Percentiles rank a stretch among this genome's conserved stretches.
These are phyloP conservation scores for Drosophila eohydei DNA, from an alignment of 2,888 invertebrate species.

Conservation along the genomic window DNA sequence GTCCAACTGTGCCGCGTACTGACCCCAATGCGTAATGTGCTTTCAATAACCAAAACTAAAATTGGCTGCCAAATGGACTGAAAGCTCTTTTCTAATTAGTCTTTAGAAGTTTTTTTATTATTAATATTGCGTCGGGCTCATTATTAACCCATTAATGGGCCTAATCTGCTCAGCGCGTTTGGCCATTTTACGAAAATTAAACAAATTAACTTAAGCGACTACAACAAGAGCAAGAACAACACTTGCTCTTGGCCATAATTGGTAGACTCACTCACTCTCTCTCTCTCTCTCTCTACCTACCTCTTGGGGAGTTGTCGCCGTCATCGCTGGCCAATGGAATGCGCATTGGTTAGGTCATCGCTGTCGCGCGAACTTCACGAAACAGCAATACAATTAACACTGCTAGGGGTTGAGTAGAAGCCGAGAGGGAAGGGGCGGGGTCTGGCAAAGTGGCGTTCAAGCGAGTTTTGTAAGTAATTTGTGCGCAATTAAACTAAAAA, in stretches of 20 bases:
- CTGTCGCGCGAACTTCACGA: slow-evolving; percentile 29
- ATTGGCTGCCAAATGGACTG: slow-evolving; percentile 27
- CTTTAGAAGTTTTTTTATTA: slow-evolving; percentile 29
- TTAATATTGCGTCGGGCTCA: slow-evolving; percentile 29
- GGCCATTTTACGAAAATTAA: slow-evolving; percentile 39
- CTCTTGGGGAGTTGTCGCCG: slow-evolving; percentile 8
- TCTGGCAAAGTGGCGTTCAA: slow-evolving; percentile 8
- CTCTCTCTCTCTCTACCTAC: neutral
- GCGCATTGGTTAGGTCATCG: slow-evolving; percentile 57
- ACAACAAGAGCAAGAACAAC: slow-evolving; percentile 24
- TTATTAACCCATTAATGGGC: slow-evolving; percentile 74
- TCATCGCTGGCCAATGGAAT: slow-evolving; percentile 42
- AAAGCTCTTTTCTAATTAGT: slow-evolving; percentile 41
- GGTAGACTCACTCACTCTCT: slow-evolving; percentile 10
- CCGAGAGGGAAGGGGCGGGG: neutral
- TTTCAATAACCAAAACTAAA: slow-evolving; percentile 38
- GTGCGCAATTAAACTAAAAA: slow-evolving; percentile 54
- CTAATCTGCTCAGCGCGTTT: slow-evolving; percentile 38
- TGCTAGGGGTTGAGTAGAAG: neutral
- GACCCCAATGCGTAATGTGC: slow-evolving; percentile 42
- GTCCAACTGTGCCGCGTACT: slow-evolving; percentile 42
- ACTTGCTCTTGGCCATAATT: slow-evolving; percentile 48
- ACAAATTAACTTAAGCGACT: slow-evolving; percentile 54
- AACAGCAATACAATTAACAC: slow-evolving; percentile 38
- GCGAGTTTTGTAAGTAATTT: slow-evolving; percentile 33